These are phyloP conservation scores for Schmidtea mediterranea DNA, from an alignment of 1,140 invertebrate species.

Conservation along the genomic window DNA sequence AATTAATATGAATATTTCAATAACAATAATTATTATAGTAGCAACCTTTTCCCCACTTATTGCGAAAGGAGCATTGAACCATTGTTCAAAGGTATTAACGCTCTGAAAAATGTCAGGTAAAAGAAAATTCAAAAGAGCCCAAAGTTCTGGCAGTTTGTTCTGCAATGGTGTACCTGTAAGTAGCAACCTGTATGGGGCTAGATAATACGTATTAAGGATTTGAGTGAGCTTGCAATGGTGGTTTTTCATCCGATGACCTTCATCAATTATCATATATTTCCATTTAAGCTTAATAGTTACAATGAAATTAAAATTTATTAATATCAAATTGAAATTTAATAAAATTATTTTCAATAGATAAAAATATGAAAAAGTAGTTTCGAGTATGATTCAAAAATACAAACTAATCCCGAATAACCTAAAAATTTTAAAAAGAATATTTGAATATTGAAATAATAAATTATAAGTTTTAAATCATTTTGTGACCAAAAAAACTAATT, in stretches of 20 bases:
- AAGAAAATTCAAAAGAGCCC: conserved; percentile 94
- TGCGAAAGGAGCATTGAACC: conserved; percentile 97
- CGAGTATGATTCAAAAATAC: too few species aligned
- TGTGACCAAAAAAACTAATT: too few species aligned
- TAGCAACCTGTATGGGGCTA: conserved; percentile 66
- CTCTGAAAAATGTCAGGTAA: conserved; percentile 91
- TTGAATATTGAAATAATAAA: too few species aligned
- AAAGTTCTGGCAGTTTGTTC: conserved; percentile 84
- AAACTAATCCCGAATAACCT: too few species aligned
- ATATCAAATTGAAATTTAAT: neutral
- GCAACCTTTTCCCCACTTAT: conserved; percentile 51
- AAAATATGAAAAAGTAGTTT: too few species aligned
- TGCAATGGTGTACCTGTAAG: conserved; percentile 89
- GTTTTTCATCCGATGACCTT: conserved; percentile 98
- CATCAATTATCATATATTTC: conserved; percentile 99
- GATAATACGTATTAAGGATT: conserved; percentile 71
- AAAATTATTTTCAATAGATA: neutral
- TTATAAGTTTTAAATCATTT: too few species aligned
- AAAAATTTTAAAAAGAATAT: too few species aligned
- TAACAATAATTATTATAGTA: too few species aligned
- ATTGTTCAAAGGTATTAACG: conserved; percentile 88
- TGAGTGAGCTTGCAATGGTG: conserved; percentile 95
- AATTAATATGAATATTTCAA: neutral
- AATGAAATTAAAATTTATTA: conserved; percentile 9
- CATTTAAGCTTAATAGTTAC: conserved; percentile 41